phyloP scores from a whole-genome alignment of 2,888 invertebrate genomes.

The Microctonus hyperodae region DNA sequence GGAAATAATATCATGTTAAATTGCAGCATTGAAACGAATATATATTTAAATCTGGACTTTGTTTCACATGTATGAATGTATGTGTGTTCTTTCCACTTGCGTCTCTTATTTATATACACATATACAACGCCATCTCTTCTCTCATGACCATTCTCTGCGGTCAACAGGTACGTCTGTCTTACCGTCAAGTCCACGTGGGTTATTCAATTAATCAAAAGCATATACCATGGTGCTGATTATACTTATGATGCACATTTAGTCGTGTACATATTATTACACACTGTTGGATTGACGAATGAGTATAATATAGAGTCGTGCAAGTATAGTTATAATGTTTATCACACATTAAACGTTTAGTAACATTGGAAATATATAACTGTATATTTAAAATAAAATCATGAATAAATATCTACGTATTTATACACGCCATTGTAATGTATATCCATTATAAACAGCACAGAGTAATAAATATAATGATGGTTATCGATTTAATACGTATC shows the following conservation, averaged over 20 bases:
- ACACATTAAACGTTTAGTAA: conserved; percentile 51
- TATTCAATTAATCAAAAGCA: conserved; percentile 57
- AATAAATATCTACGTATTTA: too few species aligned
- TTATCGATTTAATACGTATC: too few species aligned
- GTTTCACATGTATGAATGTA: background rate
- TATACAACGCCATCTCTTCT: background rate
- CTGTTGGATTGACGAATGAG: too few species aligned
- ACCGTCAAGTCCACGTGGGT: conserved; percentile 30
- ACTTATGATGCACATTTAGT: conserved; percentile 57
- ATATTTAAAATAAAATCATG: too few species aligned
- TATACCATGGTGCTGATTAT: conserved; percentile 53
- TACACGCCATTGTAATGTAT: too few species aligned
- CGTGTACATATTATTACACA: conserved; percentile 50
- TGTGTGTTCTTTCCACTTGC: background rate
- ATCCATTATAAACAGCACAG: too few species aligned
- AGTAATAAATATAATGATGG: too few species aligned
- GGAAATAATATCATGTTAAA: background rate
- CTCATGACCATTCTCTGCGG: background rate
- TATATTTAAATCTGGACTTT: background rate
- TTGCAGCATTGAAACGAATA: background rate
- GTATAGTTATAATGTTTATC: conserved; percentile 53
- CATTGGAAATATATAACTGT: conserved; percentile 26
- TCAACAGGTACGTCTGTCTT: conserved; percentile 34
- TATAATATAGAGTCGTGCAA: too few species aligned
- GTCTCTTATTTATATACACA: too few species aligned